Conservation (phyloP, 2,888 invertebrate species). For the Drosophila mayaguana region DNA sequence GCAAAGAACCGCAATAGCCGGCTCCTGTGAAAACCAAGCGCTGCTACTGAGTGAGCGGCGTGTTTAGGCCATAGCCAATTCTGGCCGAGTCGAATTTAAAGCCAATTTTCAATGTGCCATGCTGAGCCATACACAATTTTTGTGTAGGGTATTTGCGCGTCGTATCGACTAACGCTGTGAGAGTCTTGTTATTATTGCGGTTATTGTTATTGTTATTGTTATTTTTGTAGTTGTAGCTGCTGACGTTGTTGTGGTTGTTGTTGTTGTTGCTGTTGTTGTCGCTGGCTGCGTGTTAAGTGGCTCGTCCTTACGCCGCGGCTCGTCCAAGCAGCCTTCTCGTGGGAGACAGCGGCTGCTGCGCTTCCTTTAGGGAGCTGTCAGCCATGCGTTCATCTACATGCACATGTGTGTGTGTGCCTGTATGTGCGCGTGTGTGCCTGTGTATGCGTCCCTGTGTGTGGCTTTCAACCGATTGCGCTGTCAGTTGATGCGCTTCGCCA, state of each 20-base stretch:
- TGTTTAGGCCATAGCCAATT: not conserved
- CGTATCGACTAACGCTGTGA: conserved; percentile 10
- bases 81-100: not conserved
- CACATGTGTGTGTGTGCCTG: not conserved
- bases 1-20: conserved; percentile 15
- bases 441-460: conserved; percentile 4
- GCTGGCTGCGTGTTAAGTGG: conserved; percentile 60
- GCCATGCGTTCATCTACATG: conserved; percentile 18
- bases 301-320: conserved; percentile 28
- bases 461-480: conserved; percentile 12
- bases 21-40: conserved; percentile 8
- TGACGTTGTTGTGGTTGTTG: conserved; percentile 1
- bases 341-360: conserved; percentile 21
- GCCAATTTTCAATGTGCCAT: not conserved
- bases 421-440: not conserved
- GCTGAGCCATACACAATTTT: too few species aligned
- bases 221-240: conserved; percentile 19
- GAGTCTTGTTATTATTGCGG: conserved; percentile 42
- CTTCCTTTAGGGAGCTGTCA: conserved; percentile 37
- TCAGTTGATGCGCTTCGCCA: conserved; percentile 17
- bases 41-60: not conserved
- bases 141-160: conserved; percentile 26
- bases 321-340: conserved; percentile 16
- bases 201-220: conserved; percentile 47
- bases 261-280: conserved; percentile 16